phyloP scores from a whole-genome alignment of 2,113 vertebrate species.

The Chaenogobius annularis region DNA sequence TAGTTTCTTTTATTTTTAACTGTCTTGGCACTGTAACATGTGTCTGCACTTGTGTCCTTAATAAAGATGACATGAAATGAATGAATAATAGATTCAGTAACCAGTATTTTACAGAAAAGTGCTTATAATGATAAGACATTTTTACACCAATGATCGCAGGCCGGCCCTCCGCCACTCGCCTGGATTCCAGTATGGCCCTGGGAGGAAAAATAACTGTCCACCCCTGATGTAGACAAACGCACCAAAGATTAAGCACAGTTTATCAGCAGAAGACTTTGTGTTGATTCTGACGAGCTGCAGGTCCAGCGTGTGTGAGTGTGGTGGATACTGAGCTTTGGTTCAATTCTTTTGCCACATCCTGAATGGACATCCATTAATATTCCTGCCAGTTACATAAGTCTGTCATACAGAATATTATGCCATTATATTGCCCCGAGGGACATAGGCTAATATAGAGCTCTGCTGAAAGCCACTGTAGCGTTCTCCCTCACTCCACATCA shows the following conservation, averaged over 20 bases:
- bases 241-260: neutral
- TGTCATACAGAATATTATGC: constrained; percentile 52
- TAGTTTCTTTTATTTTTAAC: no score
- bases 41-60: no score
- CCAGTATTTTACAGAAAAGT: no score
- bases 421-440: constrained; percentile 45
- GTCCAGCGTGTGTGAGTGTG: constrained; percentile 13
- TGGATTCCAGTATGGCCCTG: no score
- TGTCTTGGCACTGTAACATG: no score
- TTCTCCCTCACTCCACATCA: constrained; percentile 15
- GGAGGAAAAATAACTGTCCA: no score
- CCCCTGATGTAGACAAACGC: no score
- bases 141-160: no score
- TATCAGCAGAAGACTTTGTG: constrained; percentile 18
- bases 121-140: no score
- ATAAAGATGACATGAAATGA: no score
- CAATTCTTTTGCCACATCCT: constrained; percentile 41
- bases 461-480: constrained; percentile 15
- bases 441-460: constrained; percentile 24
- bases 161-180: no score
- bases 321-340: constrained; percentile 42
- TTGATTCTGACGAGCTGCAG: constrained; percentile 4
- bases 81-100: no score
- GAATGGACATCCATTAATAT: constrained; percentile 65
- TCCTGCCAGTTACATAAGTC: constrained; percentile 64